A percentile compares a stretch with the other conserved stretches of the same genome.
Conservation (phyloP, 2,888 invertebrate genomes). For the Pterobdella sp. region DNA sequence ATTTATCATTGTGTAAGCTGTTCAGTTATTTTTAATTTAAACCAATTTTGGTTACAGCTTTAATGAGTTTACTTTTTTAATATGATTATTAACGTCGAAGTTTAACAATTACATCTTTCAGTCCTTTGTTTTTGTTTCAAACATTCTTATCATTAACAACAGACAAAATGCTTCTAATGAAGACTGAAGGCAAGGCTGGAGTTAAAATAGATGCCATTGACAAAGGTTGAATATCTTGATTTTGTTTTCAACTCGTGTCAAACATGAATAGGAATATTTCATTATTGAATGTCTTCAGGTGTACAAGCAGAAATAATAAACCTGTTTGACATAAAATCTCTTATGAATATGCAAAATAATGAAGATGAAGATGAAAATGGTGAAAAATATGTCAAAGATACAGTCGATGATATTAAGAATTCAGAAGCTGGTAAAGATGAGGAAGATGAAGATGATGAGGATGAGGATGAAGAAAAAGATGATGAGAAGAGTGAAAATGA, state of each 20-base stretch:
- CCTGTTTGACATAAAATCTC: constrained; percentile 6
- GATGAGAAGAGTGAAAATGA: background rate
- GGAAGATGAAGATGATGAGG: background rate
- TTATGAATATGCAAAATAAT: background rate
- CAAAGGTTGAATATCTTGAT: too few species aligned
- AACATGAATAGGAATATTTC: too few species aligned
- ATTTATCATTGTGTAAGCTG: too few species aligned
- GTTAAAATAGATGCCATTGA: background rate
- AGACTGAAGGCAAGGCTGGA: background rate
- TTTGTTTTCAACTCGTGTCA: too few species aligned
- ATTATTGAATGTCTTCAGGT: background rate
- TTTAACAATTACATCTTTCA: too few species aligned
- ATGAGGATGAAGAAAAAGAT: background rate
- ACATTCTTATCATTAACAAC: too few species aligned
- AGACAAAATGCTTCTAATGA: background rate
- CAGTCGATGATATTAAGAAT: background rate
- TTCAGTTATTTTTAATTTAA: too few species aligned
- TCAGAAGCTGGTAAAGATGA: background rate
- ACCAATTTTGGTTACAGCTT: too few species aligned
- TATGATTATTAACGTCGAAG: background rate
- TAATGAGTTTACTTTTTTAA: too few species aligned
- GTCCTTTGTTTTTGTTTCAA: too few species aligned
- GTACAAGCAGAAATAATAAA: constrained; percentile 6
- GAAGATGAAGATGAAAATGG: background rate
- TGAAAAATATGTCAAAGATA: background rate